Evolutionary conservation across 2,113 vertebrate species (phyloP).

Genomic region (Haemorhous mexicanus): DNA sequence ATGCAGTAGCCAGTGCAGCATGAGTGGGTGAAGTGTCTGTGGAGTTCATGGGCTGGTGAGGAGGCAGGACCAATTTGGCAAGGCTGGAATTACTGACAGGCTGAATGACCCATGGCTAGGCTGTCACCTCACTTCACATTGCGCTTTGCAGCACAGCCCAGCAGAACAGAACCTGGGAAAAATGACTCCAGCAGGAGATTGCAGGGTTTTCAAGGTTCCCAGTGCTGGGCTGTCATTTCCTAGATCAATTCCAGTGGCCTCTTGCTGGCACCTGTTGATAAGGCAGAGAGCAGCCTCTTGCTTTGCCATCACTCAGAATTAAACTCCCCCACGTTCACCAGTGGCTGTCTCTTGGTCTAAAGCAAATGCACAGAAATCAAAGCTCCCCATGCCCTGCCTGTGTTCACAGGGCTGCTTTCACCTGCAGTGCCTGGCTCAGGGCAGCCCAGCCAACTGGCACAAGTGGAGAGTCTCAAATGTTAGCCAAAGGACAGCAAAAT

Average conservation of each 20-base stretch:
- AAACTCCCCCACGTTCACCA: neutral
- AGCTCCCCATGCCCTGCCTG: neutral
- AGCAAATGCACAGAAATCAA: neutral
- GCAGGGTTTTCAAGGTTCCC: constrained; percentile 38
- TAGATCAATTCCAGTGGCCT: neutral
- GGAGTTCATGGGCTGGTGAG: constrained; percentile 42
- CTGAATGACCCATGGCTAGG: constrained; percentile 30
- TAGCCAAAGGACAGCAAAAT: neutral
- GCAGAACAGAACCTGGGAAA: neutral
- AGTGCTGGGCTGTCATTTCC: neutral
- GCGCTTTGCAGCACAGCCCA: neutral
- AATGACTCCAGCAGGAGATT: neutral
- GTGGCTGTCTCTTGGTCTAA: neutral
- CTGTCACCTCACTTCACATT: neutral
- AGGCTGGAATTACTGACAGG: constrained; percentile 28
- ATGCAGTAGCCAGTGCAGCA: neutral
- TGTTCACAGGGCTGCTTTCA: neutral
- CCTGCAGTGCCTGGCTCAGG: neutral
- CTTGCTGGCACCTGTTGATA: neutral
- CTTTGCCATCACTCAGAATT: neutral
- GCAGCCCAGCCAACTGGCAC: neutral
- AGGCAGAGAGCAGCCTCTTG: neutral
- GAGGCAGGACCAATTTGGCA: constrained; percentile 43
- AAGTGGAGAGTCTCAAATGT: neutral
- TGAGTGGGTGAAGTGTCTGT: neutral